Conservation (phyloP, 23 tunicate species). For the Halocynthia roretzi region DNA sequence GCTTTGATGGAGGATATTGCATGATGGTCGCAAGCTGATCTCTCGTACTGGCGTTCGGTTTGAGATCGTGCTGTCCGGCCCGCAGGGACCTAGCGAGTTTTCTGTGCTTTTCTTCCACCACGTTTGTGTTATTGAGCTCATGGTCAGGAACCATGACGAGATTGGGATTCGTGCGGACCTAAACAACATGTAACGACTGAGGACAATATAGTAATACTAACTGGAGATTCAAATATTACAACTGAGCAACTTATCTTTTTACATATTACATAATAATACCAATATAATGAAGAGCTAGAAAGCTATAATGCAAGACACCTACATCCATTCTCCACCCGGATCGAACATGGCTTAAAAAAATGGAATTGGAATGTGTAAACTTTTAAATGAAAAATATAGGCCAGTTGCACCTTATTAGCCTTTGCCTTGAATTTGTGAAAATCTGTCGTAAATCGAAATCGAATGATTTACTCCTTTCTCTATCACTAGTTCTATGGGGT, state of each 20-base stretch:
- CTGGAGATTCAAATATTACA: background rate
- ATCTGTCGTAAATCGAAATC: too few relatives aligned
- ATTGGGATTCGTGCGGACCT: constrained; percentile 70
- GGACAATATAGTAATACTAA: background rate
- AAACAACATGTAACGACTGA: background rate
- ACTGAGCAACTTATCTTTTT: background rate
- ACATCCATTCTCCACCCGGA: too few relatives aligned
- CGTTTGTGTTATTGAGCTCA: constrained; percentile 53
- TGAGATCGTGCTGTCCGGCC: constrained; percentile 71
- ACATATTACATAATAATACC: background rate
- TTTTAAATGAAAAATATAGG: too few relatives aligned
- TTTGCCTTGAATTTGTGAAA: too few relatives aligned
- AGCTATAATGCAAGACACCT: too few relatives aligned
- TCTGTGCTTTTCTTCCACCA: constrained; percentile 94
- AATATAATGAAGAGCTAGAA: too few relatives aligned
- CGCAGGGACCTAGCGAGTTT: constrained; percentile 71
- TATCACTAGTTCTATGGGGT: too few relatives aligned
- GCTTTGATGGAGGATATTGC: constrained; percentile 71
- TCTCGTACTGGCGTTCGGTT: constrained; percentile 84
- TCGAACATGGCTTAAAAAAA: too few relatives aligned
- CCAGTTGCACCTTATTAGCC: too few relatives aligned
- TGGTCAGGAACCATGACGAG: constrained; percentile 82
- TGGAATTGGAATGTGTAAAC: too few relatives aligned
- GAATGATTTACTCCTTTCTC: too few relatives aligned
- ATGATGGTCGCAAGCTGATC: constrained; percentile 68